Evolutionary conservation across 1,140 invertebrate genomes (phyloP).

Genomic region (Musca domestica): DNA sequence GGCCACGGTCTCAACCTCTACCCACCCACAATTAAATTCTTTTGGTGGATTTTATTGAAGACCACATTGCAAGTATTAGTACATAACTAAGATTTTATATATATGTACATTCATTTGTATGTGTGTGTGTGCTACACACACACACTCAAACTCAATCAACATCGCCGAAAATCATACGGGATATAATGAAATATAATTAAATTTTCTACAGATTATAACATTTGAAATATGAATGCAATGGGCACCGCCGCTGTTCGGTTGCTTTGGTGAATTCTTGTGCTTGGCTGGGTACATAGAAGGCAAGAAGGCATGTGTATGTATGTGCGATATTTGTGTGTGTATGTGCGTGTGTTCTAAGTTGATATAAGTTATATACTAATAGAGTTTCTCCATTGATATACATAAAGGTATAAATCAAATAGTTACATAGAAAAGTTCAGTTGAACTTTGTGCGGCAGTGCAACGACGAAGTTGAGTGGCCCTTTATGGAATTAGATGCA

Average conservation of each 20-base stretch:
- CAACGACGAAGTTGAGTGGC: slow-evolving; percentile 11
- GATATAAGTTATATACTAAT: neutral
- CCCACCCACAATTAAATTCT: too few species aligned
- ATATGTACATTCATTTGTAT: neutral
- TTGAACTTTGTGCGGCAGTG: too few species aligned
- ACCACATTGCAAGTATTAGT: too few species aligned
- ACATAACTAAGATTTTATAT: neutral
- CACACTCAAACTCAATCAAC: neutral
- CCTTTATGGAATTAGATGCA: slow-evolving; percentile 16
- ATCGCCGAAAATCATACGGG: neutral
- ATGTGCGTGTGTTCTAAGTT: too few species aligned
- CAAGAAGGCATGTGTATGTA: neutral
- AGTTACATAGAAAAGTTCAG: neutral
- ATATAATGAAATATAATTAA: slow-evolving; percentile 18
- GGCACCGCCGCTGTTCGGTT: neutral
- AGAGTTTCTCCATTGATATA: too few species aligned
- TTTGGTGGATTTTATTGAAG: too few species aligned
- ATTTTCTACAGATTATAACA: slow-evolving; percentile 21
- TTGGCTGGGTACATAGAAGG: too few species aligned
- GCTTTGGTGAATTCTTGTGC: too few species aligned
- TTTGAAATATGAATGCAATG: slow-evolving; percentile 21
- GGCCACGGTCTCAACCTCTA: too few species aligned
- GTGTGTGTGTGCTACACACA: neutral
- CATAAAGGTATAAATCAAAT: slow-evolving; percentile 15
- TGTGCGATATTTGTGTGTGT: neutral